A percentile compares a stretch with the other conserved stretches of the same genome.
Conservation (phyloP, 2,797 vertebrate species). For the Anguilla megastoma region DNA sequence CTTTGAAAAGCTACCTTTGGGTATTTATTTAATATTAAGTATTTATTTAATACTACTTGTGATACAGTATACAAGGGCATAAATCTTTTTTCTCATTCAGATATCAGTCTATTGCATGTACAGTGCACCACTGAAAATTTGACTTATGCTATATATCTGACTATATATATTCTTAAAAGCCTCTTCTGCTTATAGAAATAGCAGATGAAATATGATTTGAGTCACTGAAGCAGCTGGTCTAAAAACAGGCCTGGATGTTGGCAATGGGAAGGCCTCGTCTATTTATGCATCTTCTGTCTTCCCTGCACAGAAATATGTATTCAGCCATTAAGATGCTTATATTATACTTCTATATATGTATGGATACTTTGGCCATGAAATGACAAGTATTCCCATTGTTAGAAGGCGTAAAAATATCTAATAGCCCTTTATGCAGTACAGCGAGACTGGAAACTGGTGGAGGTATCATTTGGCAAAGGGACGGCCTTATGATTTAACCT, state of each 20-base stretch:
- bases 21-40: not conserved
- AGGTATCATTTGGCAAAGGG: not conserved
- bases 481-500: not conserved
- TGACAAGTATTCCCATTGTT: slow-evolving; percentile 28
- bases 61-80: not conserved
- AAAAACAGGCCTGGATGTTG: slow-evolving; percentile 44
- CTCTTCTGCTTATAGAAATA: slow-evolving; percentile 47
- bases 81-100: not conserved
- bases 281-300: slow-evolving; percentile 9
- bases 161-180: slow-evolving; percentile 28
- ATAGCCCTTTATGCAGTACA: slow-evolving; percentile 22
- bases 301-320: not conserved
- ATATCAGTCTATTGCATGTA: not conserved
- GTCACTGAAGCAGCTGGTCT: slow-evolving; percentile 42
- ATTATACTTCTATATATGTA: not conserved
- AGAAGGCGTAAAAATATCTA: slow-evolving; percentile 40
- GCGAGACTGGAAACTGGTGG: not conserved
- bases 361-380: not conserved
- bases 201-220: slow-evolving; percentile 46
- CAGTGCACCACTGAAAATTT: not conserved
- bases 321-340: not conserved
- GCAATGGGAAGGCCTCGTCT: slow-evolving; percentile 17
- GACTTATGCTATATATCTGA: not conserved
- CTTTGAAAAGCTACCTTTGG: not conserved
- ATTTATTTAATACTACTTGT: not conserved